phyloP scores from a whole-genome alignment of 2,113 vertebrate species.

The Notechis scutatus region DNA sequence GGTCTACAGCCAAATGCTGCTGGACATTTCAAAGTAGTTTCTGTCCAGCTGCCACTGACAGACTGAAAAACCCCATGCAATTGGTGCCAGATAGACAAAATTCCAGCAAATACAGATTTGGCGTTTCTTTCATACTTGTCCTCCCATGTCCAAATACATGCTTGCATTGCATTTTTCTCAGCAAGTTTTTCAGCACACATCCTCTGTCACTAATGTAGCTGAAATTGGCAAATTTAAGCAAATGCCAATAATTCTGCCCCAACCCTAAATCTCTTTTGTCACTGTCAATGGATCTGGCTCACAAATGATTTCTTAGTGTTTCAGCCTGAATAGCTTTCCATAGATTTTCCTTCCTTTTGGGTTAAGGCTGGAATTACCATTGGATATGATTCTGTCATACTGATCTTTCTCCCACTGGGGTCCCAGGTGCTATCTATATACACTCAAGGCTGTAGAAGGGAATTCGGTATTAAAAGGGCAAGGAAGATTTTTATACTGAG shows the following conservation, averaged over 20 bases:
- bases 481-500: conserved; percentile 11
- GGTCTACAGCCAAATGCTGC: not conserved
- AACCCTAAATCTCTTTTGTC: conserved; percentile 60
- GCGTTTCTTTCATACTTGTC: not conserved
- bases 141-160: accelerated
- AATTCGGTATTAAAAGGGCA: not conserved
- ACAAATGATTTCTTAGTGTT: conserved; percentile 71
- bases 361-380: conserved; percentile 65
- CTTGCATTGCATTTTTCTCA: conserved; percentile 8
- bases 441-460: conserved; percentile 24
- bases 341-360: conserved; percentile 78
- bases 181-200: not conserved
- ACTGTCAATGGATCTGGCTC: conserved; percentile 62
- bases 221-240: conserved; percentile 62
- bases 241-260: conserved; percentile 62
- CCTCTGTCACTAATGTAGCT: not conserved
- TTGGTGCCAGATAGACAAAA: not conserved
- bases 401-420: not conserved
- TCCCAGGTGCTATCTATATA: not conserved
- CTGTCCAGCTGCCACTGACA: accelerated
- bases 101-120: not conserved
- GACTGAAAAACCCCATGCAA: not conserved
- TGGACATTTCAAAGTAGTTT: not conserved
- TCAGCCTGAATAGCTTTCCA: conserved; percentile 63
- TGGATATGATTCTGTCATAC: conserved; percentile 55